Evolutionary conservation across 2,113 vertebrate genomes (phyloP).

Genomic region (Chaenogobius annularis): DNA sequence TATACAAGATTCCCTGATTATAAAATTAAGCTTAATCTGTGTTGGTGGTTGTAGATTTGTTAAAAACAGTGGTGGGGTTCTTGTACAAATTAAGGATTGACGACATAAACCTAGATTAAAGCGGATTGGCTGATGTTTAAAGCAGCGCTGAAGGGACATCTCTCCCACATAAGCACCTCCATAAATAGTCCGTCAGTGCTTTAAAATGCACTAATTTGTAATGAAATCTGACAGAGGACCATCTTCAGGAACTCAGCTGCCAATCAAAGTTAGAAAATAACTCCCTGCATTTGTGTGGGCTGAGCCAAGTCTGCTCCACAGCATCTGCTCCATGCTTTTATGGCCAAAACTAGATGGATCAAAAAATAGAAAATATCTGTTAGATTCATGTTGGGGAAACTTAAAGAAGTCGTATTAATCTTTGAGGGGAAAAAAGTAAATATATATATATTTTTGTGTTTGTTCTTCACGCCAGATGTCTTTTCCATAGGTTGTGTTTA

Average conservation of each 20-base stretch:
- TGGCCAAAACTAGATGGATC: not conserved
- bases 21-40: not conserved
- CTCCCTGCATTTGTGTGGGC: not conserved
- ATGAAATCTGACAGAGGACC: constrained; percentile 26
- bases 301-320: not conserved
- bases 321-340: constrained; percentile 11
- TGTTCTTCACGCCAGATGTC: not conserved
- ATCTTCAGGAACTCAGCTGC: constrained; percentile 24
- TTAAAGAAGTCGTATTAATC: not conserved
- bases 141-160: constrained; percentile 12
- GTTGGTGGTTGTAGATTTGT: not conserved
- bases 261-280: not conserved
- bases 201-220: constrained; percentile 25
- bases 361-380: not conserved
- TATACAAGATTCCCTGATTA: too few relatives aligned
- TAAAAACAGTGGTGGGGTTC: constrained; percentile 1
- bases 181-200: constrained; percentile 15
- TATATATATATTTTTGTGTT: not conserved
- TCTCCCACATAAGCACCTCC: constrained; percentile 15
- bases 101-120: constrained; percentile 34
- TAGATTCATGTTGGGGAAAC: not conserved
- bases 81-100: constrained; percentile 32
- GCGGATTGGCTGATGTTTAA: constrained; percentile 18
- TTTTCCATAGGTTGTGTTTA: not conserved
- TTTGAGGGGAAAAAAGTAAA: too few relatives aligned